Conservation (phyloP, 2,888 invertebrate species). For the Drosophila formosana region DNA sequence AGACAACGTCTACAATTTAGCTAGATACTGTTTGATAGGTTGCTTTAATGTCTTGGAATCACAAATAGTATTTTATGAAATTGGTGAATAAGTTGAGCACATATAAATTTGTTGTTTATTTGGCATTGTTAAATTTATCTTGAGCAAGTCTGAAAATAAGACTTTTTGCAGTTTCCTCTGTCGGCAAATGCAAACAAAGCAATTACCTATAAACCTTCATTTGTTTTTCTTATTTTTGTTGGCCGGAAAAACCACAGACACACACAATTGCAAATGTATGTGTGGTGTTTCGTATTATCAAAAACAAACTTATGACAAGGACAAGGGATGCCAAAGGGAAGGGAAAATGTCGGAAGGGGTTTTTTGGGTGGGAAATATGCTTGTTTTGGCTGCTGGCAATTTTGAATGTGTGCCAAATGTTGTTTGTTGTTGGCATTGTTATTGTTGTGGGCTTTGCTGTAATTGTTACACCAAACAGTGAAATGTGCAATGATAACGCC, state of each 20-base stretch:
- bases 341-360: slow-evolving; percentile 10
- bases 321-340: background rate
- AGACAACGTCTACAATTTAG: too few relatives aligned
- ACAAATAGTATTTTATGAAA: too few relatives aligned
- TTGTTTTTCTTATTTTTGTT: slow-evolving; percentile 25
- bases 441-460: slow-evolving; percentile 57
- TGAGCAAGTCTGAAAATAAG: background rate
- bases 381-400: slow-evolving; percentile 74
- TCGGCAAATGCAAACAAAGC: slow-evolving; percentile 46
- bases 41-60: background rate
- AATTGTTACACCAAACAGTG: slow-evolving; percentile 78
- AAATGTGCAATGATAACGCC: slow-evolving; percentile 78
- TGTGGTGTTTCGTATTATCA: slow-evolving; percentile 72
- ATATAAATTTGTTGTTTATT: background rate
- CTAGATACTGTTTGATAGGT: background rate
- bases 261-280: slow-evolving; percentile 28
- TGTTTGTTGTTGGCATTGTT: slow-evolving; percentile 31
- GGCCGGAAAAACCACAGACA: slow-evolving; percentile 21
- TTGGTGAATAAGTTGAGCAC: background rate
- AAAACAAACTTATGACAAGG: slow-evolving; percentile 63
- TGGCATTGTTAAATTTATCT: slow-evolving; percentile 13
- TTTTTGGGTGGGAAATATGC: slow-evolving; percentile 38
- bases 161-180: background rate
- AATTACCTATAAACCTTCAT: slow-evolving; percentile 58
- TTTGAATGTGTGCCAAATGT: slow-evolving; percentile 74